Conservation (phyloP, 2,113 vertebrate genomes). For the Rhadina sibilatrix region DNA sequence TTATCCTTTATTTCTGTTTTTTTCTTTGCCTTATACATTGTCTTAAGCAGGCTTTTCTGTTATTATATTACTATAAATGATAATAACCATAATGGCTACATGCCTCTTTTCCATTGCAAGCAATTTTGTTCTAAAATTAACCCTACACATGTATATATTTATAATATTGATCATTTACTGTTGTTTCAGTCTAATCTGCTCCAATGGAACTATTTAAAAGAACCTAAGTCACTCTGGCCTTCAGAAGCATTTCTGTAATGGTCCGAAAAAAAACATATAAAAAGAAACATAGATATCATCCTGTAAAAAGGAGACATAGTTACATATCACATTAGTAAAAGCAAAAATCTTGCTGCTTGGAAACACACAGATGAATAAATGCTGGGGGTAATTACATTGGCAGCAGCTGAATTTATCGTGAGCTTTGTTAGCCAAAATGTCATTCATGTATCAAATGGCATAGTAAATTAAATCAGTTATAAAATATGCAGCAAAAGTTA, state of each 20-base stretch:
- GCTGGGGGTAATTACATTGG: neutral
- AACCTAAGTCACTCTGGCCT: neutral
- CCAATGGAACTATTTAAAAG: neutral
- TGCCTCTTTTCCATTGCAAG: neutral
- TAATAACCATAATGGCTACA: neutral
- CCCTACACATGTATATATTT: neutral
- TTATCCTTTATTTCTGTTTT: neutral
- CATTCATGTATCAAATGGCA: neutral
- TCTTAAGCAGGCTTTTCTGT: neutral
- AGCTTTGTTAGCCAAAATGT: constrained; percentile 16
- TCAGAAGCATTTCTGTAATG: neutral
- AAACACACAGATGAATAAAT: neutral
- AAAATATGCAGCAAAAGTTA: neutral
- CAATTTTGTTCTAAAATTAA: neutral
- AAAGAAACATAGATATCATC: neutral
- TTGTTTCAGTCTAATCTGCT: neutral
- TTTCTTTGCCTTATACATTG: neutral
- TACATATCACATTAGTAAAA: neutral
- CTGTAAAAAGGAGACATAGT: neutral
- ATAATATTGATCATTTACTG: neutral
- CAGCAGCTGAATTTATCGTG: neutral
- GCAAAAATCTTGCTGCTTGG: neutral
- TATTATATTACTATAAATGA: neutral
- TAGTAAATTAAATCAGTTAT: neutral
- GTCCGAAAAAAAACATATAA: neutral